Conservation (phyloP, 1,140 invertebrate genomes). For the Drosophila nigrodunni region DNA sequence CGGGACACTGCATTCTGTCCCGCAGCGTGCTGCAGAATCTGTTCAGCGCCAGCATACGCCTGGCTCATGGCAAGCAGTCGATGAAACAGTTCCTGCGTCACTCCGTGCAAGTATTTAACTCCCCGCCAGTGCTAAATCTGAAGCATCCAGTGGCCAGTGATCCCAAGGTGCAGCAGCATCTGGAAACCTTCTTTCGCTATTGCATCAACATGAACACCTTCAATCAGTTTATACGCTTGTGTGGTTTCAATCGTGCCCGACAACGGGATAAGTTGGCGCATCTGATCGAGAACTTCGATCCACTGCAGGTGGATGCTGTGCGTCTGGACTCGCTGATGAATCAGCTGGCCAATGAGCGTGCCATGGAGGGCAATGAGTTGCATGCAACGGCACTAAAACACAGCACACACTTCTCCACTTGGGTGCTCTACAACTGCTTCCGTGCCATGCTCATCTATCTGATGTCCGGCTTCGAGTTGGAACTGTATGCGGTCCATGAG, state of each 20-base stretch:
- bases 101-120: slow-evolving; percentile 93
- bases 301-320: slow-evolving; percentile 97
- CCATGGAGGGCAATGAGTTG: slow-evolving; percentile 73
- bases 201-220: slow-evolving; percentile 92
- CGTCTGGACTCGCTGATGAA: slow-evolving; percentile 94
- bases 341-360: slow-evolving; percentile 84
- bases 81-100: slow-evolving; percentile 94
- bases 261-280: slow-evolving; percentile 97
- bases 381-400: slow-evolving; percentile 86
- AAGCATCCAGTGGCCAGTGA: slow-evolving; percentile 88
- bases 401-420: slow-evolving; percentile 96
- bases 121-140: slow-evolving; percentile 92
- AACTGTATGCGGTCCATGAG: slow-evolving; percentile 98
- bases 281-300: slow-evolving; percentile 93
- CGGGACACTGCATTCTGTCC: slow-evolving; percentile 96
- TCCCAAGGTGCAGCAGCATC: slow-evolving; percentile 87
- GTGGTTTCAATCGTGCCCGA: slow-evolving; percentile 96
- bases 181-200: slow-evolving; percentile 94
- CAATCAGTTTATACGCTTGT: slow-evolving; percentile 94
- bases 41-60: slow-evolving; percentile 87
- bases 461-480: slow-evolving; percentile 96
- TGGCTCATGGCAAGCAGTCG: slow-evolving; percentile 85
- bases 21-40: slow-evolving; percentile 95
- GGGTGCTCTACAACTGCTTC: slow-evolving; percentile 98
- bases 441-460: slow-evolving; percentile 98